Evolutionary conservation across 2,113 vertebrate genomes (phyloP).

Genomic region (Seriola quinqueradiata): DNA sequence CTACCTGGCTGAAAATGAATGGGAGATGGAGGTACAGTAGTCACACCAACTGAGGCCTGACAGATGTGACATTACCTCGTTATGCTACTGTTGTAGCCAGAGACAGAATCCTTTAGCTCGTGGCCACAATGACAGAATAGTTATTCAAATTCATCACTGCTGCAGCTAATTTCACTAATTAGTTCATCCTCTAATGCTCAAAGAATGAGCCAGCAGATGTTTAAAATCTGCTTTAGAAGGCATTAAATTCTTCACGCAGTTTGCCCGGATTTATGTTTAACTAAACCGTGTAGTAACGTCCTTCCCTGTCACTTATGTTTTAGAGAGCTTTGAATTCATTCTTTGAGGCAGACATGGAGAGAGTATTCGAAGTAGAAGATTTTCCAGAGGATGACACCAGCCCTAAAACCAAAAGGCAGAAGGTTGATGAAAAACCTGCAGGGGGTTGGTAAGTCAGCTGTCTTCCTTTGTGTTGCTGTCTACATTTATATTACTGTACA

Average conservation of each 20-base stretch:
- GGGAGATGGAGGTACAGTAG: slow-evolving; percentile 89
- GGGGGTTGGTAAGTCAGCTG: slow-evolving; percentile 52
- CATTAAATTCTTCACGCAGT: background rate
- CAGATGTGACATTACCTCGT: background rate
- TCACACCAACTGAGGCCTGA: background rate
- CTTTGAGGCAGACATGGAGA: slow-evolving; percentile 85
- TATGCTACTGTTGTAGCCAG: background rate
- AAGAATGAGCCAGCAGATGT: background rate
- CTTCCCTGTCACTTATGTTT: background rate
- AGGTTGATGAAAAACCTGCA: slow-evolving; percentile 38
- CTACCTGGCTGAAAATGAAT: slow-evolving; percentile 87
- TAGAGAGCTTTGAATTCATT: slow-evolving; percentile 85
- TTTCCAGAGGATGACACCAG: slow-evolving; percentile 35
- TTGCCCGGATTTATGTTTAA: background rate
- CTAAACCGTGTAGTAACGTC: background rate
- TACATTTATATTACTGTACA: no score
- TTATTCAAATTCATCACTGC: background rate
- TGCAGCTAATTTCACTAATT: background rate
- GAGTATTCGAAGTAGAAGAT: slow-evolving; percentile 76
- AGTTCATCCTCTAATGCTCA: background rate
- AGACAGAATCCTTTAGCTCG: background rate
- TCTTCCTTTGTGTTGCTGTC: no score
- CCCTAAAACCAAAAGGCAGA: slow-evolving; percentile 65
- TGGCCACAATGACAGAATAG: no score
- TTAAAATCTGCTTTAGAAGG: background rate